A percentile compares a stretch with the other conserved stretches of the same genome.
Evolutionary conservation across 2,113 vertebrate genomes (phyloP).

Genomic region (Crotophaga sulcirostris): DNA sequence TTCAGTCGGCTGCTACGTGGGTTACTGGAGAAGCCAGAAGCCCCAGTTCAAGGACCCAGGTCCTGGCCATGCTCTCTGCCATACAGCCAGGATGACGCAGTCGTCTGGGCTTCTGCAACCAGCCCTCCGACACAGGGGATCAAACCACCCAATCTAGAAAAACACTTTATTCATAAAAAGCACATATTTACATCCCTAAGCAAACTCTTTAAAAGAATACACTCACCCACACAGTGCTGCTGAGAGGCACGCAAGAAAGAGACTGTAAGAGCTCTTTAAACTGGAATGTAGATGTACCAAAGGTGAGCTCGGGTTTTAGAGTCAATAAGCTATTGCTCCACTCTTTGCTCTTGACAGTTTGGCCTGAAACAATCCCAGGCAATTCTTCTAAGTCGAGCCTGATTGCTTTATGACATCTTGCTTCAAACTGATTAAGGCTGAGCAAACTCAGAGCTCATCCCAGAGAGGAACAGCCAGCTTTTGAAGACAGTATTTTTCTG

Average conservation of each 20-base stretch:
- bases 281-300: background rate
- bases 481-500: background rate
- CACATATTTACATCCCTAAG: background rate
- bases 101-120: background rate
- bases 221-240: background rate
- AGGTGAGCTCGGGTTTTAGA: background rate
- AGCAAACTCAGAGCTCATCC: background rate
- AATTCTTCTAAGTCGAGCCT: background rate
- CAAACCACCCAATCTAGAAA: background rate
- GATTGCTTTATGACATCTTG: background rate
- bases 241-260: background rate
- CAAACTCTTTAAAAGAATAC: background rate
- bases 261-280: conserved; percentile 3
- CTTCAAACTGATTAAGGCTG: background rate
- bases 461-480: background rate
- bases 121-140: background rate
- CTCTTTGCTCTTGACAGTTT: background rate
- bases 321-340: background rate
- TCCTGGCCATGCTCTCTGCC: accelerated
- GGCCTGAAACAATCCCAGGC: conserved; percentile 5
- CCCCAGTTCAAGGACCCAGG: accelerated
- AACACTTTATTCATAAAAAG: background rate
- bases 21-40: background rate
- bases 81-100: accelerated
- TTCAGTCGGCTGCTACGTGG: background rate